Conservation (phyloP, 2,113 vertebrate species). For the Dolichallabes microphthalmus region DNA sequence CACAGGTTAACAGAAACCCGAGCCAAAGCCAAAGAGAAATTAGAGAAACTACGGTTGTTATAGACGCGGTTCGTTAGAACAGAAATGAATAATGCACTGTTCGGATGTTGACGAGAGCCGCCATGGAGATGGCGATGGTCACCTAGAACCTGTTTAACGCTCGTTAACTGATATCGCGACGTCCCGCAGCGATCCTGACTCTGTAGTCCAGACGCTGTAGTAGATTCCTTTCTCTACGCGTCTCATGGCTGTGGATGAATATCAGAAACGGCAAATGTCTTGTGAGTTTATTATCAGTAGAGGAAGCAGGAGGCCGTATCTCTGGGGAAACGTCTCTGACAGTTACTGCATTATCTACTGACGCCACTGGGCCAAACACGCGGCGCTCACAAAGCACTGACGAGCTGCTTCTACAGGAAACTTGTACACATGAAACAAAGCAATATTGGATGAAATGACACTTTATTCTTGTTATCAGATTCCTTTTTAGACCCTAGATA, state of each 20-base stretch:
- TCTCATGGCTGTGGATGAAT: background rate
- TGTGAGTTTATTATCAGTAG: slow-evolving; percentile 2
- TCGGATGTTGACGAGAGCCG: background rate
- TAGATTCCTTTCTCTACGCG: background rate
- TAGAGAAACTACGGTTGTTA: background rate
- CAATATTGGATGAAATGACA: background rate
- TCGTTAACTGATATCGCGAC: background rate
- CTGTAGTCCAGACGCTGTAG: background rate
- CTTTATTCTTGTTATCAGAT: background rate
- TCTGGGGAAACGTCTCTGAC: slow-evolving; percentile 25
- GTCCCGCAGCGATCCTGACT: background rate
- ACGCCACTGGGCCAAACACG: background rate
- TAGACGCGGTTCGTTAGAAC: background rate
- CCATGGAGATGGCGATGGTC: background rate
- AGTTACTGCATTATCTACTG: slow-evolving; percentile 30
- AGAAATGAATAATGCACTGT: background rate
- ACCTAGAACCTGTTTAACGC: background rate
- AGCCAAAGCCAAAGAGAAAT: background rate
- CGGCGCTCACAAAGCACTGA: background rate
- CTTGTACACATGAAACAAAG: background rate
- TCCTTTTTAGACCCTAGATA: background rate
- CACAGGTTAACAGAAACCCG: background rate
- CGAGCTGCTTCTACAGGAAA: background rate
- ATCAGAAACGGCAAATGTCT: background rate
- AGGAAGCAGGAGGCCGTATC: slow-evolving; percentile 25